phyloP scores from a whole-genome alignment of 1,140 invertebrate genomes.

The Cydia fagiglandana region DNA sequence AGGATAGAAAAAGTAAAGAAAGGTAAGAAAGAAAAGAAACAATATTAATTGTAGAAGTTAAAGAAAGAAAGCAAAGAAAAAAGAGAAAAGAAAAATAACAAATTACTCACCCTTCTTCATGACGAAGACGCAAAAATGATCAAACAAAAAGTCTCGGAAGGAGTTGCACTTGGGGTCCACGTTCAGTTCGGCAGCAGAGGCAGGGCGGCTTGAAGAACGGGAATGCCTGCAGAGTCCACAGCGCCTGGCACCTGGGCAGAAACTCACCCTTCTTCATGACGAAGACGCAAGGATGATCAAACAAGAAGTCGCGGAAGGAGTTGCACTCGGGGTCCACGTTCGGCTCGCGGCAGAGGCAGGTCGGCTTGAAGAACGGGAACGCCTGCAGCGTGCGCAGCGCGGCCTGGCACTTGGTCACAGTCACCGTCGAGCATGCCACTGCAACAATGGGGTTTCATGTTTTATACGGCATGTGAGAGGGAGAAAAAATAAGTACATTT shows the following conservation, averaged over 20 bases:
- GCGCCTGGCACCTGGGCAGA: conserved; percentile 93
- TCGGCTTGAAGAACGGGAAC: conserved; percentile 94
- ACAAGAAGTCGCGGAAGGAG: conserved; percentile 93
- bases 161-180: conserved; percentile 94
- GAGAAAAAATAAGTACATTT: no score
- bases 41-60: no score
- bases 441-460: conserved; percentile 73
- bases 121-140: conserved; percentile 94
- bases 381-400: conserved; percentile 92
- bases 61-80: no score
- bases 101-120: conserved; percentile 88
- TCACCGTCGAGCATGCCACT: conserved; percentile 95
- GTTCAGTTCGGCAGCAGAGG: conserved; percentile 91
- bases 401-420: conserved; percentile 94
- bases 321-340: conserved; percentile 94
- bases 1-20: no score
- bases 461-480: neutral
- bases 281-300: conserved; percentile 94
- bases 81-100: neutral
- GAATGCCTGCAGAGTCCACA: conserved; percentile 92
- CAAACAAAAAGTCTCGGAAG: conserved; percentile 94
- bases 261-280: conserved; percentile 86
- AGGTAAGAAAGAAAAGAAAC: no score
- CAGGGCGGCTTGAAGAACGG: conserved; percentile 95
- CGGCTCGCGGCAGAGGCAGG: conserved; percentile 93